Base-by-base conservation (phyloP, 2,797 vertebrate species). In the Tinamus major region DNA sequence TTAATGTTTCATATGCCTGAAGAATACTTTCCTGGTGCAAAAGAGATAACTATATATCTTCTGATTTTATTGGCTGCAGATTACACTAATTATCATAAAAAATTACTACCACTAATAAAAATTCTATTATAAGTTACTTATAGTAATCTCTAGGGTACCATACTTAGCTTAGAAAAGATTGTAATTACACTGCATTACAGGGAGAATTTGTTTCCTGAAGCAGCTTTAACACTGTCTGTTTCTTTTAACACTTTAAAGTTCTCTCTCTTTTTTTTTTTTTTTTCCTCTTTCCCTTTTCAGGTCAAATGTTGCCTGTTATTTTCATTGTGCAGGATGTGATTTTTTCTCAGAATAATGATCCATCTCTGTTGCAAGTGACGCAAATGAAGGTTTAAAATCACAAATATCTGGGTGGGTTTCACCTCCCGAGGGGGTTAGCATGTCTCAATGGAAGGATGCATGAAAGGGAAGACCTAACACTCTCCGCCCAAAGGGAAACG, bases 311-410 rank as follows among this genome's bases (percentile, higher is more conserved):
- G 87, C 97, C 97, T 88, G 96, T 98, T 98, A 98, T 99, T 99
- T 99, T 99, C 98, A 98, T 96, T 84, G 87, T 96, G 98, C 98
- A 99, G 98, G 98, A 98, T 98, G 98, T 99, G 97, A 98, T 97
- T 85, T 86, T 98, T 97, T 97, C 97, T 97, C 97, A 97, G 92
- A 97, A 98, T 98, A 97, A 92, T 94, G 98, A 97, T 95, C 94
- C 96, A 97, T 97, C 97, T 98, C 98, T 93, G 96, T 95, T 97
- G 97, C 75, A 97, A 97, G 98, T 99, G 98, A 99, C 98, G 98
- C 98, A 98, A 98, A 97, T 97, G 97, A 97, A 96, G 97, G 97
- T 98, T 96, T 91, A 97, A 97, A 97, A 96, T 97, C 95, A 97
- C 97, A 98, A 96, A 98, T 96, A 97, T 97, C 96, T 98, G 98